Conservation (phyloP, 2,113 vertebrate species). For the Gymnobelideus leadbeateri region DNA sequence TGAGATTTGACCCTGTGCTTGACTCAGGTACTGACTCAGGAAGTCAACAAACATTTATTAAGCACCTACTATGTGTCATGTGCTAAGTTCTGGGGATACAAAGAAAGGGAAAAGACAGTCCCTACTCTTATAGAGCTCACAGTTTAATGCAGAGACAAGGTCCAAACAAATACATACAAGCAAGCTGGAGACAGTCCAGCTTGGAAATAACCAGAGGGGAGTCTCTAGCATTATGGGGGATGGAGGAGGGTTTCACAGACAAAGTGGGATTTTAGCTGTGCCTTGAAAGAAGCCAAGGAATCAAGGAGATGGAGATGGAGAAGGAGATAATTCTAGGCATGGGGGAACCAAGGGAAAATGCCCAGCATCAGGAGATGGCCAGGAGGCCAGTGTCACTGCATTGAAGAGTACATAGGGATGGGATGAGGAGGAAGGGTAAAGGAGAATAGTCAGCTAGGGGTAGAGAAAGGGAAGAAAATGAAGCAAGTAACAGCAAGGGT, state of each 20-base stretch:
- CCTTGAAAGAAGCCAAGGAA: neutral
- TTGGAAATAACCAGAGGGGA: neutral
- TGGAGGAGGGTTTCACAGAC: neutral
- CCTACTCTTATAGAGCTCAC: neutral
- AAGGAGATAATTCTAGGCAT: neutral
- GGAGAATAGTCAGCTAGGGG: neutral
- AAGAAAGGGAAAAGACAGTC: neutral
- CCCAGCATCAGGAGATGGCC: neutral
- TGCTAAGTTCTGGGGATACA: neutral
- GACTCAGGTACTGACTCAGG: neutral
- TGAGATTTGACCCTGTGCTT: neutral
- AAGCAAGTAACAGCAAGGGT: neutral
- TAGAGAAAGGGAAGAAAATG: neutral
- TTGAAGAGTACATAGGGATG: neutral
- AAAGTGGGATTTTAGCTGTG: neutral
- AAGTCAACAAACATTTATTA: neutral
- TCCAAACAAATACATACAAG: neutral
- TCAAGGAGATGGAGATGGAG: neutral
- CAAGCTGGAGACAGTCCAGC: neutral
- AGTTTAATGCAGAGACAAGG: neutral
- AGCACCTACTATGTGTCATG: neutral
- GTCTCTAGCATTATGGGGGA: neutral
- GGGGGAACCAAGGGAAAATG: neutral
- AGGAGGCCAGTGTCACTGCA: neutral
- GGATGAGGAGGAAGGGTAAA: neutral